Evolutionary conservation across 2,888 invertebrate genomes (phyloP).

Genomic region (Lasioglossum zephyrum): DNA sequence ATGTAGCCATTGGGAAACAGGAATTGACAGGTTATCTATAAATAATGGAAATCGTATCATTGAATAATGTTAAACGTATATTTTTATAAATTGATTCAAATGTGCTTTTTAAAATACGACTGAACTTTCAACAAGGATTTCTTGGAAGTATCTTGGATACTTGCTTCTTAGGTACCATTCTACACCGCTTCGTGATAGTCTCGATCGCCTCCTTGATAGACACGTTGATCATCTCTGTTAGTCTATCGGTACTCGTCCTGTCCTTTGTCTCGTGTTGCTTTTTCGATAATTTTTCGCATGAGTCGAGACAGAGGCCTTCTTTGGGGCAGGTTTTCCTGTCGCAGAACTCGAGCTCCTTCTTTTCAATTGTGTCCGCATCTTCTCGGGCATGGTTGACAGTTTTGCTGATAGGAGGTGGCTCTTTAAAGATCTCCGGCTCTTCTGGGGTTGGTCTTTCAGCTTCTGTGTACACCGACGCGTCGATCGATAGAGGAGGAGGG

Average conservation of each 20-base stretch:
- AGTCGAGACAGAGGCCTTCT: slow-evolving; percentile 7
- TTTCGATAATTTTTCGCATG: background rate
- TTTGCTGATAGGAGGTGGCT: no score
- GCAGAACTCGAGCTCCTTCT: slow-evolving; percentile 25
- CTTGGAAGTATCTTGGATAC: slow-evolving; percentile 51
- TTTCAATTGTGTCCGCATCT: background rate
- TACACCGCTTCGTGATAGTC: slow-evolving; percentile 69
- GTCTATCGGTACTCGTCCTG: slow-evolving; percentile 50
- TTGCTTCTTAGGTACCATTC: slow-evolving; percentile 70
- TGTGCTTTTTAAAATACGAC: no score
- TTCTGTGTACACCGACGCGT: slow-evolving; percentile 41
- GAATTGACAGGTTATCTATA: no score
- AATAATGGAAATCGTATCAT: no score
- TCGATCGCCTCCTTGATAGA: slow-evolving; percentile 75
- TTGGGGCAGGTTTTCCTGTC: slow-evolving; percentile 33
- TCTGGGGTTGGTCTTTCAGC: background rate
- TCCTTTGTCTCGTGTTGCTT: slow-evolving; percentile 16
- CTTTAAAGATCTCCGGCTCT: background rate
- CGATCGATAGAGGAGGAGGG: slow-evolving; percentile 30
- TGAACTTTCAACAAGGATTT: no score
- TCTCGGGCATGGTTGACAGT: background rate
- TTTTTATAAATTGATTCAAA: no score
- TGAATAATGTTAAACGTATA: no score
- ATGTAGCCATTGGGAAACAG: no score
- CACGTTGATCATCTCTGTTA: slow-evolving; percentile 72